Conservation (phyloP, 2,797 vertebrate species). For the Crenuchus spilurus region DNA sequence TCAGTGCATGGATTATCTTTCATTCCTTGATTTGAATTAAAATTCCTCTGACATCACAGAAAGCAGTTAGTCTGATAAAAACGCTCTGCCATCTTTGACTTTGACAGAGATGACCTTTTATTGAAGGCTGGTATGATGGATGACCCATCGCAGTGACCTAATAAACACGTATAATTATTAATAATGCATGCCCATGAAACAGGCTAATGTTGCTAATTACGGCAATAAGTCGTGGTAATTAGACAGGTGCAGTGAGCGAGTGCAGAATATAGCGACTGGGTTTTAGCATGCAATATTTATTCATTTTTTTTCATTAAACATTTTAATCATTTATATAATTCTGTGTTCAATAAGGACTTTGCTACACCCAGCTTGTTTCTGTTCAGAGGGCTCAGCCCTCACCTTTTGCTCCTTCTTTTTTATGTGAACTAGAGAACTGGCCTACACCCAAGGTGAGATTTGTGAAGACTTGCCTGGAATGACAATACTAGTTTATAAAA, state of each 20-base stretch:
- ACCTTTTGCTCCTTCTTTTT: neutral
- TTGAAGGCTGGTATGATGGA: constrained; percentile 46
- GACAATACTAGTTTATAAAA: constrained; percentile 16
- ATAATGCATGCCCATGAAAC: constrained; percentile 48
- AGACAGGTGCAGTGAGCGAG: constrained; percentile 46
- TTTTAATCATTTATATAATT: constrained; percentile 37
- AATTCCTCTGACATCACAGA: constrained; percentile 21
- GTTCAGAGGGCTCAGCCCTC: neutral
- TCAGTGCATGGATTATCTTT: neutral
- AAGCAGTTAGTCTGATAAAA: neutral
- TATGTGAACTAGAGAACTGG: constrained; percentile 22
- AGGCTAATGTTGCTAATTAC: constrained; percentile 55
- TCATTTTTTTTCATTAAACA: constrained; percentile 29
- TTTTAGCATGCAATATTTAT: constrained; percentile 23
- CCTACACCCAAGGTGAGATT: constrained; percentile 24
- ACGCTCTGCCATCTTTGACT: constrained; percentile 23
- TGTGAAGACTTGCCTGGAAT: constrained; percentile 27
- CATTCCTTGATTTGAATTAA: constrained; percentile 9
- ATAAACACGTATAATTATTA: constrained; percentile 55
- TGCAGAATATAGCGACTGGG: neutral
- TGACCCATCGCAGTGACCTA: constrained; percentile 42
- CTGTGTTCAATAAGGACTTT: constrained; percentile 8
- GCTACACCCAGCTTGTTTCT: constrained; percentile 1
- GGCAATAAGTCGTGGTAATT: constrained; percentile 55
- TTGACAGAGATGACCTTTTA: constrained; percentile 51